Evolutionary conservation across 2,113 vertebrate genomes (phyloP), one percentile per base, ranked within the genome.

Genomic region (Suncus etruscus): DNA sequence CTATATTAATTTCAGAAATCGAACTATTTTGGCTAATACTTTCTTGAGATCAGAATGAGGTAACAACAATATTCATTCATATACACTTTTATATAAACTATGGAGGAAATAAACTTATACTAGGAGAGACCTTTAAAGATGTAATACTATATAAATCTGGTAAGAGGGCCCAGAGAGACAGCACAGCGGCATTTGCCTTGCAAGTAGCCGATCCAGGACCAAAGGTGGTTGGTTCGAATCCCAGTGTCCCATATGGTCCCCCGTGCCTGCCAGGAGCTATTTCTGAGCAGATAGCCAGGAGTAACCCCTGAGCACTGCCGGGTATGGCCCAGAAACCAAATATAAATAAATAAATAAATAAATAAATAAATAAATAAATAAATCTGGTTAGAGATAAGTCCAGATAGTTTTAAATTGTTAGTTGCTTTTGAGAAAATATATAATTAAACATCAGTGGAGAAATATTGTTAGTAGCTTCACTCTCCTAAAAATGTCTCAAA

Each of bases 351-450:
- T n/a, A n/a, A n/a, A n/a, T n/a, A n/a, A n/a, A n/a, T n/a, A n/a
- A n/a, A n/a, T n/a, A n/a, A n/a, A n/a, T n/a, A n/a, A n/a, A n/a
- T n/a, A n/a, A n/a, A n/a, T n/a, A n/a, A n/a, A 29, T n/a, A 65
- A 11, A 65, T 45, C 58, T 14, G 25, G 68, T 69, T 10, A 87
- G 18, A 58, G 2, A 32, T 61, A 45, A 48, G 77, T 50, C n/a
- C 11, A 27, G 32, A 7, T 27, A 47, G 80, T 74, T 85, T 78
- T 39, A 50, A 39, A n/a, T 25, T 88, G 16, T 1, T 58, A 5
- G 11, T 68, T 86, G 11, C 29, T 86, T 86, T 8, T 4, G 70
- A 65, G 39, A n/a, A 88, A 72, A 58, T 45, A 51, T 80, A 70
- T 5, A 78, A 20, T 12, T 20, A 72, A 25, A 69, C 24, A 31